Percentiles rank a stretch among this genome's conserved stretches.
phyloP scores from a whole-genome alignment of 2,113 vertebrate genomes.

The Zosterops borbonicus region DNA sequence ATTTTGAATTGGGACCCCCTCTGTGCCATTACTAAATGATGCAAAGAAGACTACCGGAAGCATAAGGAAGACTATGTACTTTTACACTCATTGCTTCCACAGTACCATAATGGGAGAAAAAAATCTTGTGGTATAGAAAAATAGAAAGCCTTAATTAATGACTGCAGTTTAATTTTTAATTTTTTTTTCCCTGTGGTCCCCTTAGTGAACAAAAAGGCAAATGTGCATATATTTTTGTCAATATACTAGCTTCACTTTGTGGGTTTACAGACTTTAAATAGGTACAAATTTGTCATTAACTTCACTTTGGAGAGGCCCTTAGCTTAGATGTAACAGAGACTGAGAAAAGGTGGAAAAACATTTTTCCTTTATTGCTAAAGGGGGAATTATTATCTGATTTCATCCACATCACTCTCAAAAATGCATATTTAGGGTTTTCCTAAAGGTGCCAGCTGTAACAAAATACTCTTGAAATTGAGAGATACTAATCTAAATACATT shows the following conservation, averaged over 20 bases:
- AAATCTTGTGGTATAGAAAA: background rate
- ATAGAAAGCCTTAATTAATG: background rate
- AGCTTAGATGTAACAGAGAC: background rate
- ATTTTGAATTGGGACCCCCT: background rate
- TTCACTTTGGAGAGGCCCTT: background rate
- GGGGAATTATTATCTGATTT: background rate
- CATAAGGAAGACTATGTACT: background rate
- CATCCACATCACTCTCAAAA: background rate
- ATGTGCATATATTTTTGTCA: background rate
- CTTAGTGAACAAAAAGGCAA: background rate
- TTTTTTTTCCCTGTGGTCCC: no score
- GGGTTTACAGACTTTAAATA: background rate
- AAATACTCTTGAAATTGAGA: slow-evolving; percentile 11
- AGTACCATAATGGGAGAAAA: background rate
- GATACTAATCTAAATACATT: background rate
- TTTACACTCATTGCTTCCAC: background rate
- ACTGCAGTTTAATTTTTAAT: background rate
- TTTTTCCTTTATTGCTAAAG: background rate
- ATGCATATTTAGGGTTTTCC: background rate
- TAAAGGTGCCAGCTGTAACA: background rate
- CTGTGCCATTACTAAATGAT: background rate
- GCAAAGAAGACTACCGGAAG: background rate
- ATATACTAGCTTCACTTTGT: background rate
- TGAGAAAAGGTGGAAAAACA: background rate
- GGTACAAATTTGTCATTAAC: background rate